A percentile compares a stretch with the other conserved stretches of the same genome.
Conservation (phyloP, 2,113 vertebrate genomes). For the Hippopotamus amphibius region DNA sequence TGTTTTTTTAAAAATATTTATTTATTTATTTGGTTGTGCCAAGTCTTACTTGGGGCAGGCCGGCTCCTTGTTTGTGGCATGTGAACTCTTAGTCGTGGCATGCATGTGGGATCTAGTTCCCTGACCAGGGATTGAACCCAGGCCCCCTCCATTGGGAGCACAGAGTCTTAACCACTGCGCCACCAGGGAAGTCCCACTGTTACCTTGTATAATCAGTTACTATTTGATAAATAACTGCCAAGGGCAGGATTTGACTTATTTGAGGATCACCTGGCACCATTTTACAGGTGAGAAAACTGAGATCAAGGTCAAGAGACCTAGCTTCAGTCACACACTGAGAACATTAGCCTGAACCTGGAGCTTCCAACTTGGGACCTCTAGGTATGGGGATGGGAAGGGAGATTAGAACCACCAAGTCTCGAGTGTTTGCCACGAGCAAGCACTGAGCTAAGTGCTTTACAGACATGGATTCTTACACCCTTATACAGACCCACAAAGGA, state of each 20-base stretch:
- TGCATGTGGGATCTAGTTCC: too few relatives aligned
- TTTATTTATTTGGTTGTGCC: too few relatives aligned
- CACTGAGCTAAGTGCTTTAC: background rate
- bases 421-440: background rate
- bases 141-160: too few relatives aligned
- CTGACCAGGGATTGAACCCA: too few relatives aligned
- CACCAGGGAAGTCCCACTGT: too few relatives aligned
- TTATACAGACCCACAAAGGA: background rate
- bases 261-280: background rate
- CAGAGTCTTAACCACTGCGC: too few relatives aligned
- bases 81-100: too few relatives aligned
- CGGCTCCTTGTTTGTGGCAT: too few relatives aligned
- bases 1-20: too few relatives aligned
- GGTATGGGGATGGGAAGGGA: background rate
- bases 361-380: background rate
- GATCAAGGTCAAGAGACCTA: background rate
- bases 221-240: background rate
- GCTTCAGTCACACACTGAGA: background rate
- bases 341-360: background rate
- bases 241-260: background rate
- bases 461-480: background rate
- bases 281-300: background rate
- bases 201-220: background rate
- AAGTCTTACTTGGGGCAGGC: too few relatives aligned
- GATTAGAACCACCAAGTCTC: accelerated